phyloP scores from a whole-genome alignment of 2,113 vertebrate species.

The Eublepharis macularius region DNA sequence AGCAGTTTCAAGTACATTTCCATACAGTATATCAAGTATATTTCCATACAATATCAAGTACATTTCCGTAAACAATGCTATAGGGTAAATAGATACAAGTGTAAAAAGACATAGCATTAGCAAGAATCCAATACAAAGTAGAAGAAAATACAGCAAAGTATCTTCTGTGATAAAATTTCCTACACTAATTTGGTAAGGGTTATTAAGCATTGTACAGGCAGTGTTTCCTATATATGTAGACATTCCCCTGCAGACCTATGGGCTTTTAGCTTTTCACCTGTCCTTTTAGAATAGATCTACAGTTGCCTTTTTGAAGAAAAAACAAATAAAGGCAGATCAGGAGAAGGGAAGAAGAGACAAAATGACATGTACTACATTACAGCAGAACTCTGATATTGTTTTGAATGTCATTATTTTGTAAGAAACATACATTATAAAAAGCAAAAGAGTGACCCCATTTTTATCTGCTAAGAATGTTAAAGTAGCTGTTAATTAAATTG shows the following conservation, averaged over 20 bases:
- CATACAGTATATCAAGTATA: no score
- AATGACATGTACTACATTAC: neutral
- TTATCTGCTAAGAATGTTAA: neutral
- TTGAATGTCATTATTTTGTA: neutral
- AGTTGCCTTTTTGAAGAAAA: neutral
- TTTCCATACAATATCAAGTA: no score
- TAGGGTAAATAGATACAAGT: no score
- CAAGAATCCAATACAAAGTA: no score
- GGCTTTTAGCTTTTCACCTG: neutral
- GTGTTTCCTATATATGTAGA: neutral
- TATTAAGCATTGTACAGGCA: neutral
- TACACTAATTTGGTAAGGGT: neutral
- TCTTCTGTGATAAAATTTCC: neutral
- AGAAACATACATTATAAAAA: neutral
- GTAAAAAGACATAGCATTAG: no score
- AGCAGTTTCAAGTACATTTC: no score
- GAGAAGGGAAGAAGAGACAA: neutral
- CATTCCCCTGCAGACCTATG: neutral
- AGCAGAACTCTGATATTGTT: neutral
- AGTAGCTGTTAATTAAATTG: neutral
- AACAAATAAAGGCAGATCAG: no score
- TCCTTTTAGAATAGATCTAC: neutral
- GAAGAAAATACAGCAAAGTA: no score
- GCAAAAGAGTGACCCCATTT: no score
- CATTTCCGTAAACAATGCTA: no score